Conservation (phyloP, 1,140 invertebrate genomes). For the Rhysida immarginata region DNA sequence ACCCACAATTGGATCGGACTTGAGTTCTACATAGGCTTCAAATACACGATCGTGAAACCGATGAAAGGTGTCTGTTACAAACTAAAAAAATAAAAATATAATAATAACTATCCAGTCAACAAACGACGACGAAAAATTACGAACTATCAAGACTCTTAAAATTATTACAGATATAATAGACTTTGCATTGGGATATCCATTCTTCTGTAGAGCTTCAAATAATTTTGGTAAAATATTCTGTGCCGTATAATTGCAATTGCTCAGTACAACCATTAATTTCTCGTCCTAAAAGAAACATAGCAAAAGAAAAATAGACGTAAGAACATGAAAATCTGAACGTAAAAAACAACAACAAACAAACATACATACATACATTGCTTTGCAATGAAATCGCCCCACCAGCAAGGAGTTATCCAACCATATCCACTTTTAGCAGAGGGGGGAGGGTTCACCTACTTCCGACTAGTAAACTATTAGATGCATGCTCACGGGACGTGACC, state of each 20-base stretch:
- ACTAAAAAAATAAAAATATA: background rate
- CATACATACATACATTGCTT: too few species aligned
- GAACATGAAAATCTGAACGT: too few species aligned
- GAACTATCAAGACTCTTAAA: too few species aligned
- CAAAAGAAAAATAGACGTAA: too few species aligned
- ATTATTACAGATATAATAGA: too few species aligned
- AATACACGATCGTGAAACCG: slow-evolving; percentile 19
- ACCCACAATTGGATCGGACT: slow-evolving; percentile 75
- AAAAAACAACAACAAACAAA: too few species aligned
- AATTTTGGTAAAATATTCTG: slow-evolving; percentile 55
- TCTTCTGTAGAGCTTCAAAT: slow-evolving; percentile 40
- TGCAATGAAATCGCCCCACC: too few species aligned
- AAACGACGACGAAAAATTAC: background rate
- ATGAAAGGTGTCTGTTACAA: background rate
- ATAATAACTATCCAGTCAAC: background rate
- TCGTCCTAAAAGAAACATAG: background rate
- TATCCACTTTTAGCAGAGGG: too few species aligned
- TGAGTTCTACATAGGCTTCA: slow-evolving; percentile 65
- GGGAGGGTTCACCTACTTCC: too few species aligned
- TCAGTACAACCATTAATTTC: slow-evolving; percentile 59
- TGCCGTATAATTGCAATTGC: slow-evolving; percentile 74
- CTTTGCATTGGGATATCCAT: slow-evolving; percentile 65
- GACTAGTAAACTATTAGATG: too few species aligned
- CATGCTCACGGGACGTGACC: too few species aligned
- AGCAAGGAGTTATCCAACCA: too few species aligned